Percentiles rank a stretch among this genome's conserved stretches.
These are phyloP conservation scores for Drosophila rufa DNA, from an alignment of 1,140 invertebrate species.

Conservation along the genomic window DNA sequence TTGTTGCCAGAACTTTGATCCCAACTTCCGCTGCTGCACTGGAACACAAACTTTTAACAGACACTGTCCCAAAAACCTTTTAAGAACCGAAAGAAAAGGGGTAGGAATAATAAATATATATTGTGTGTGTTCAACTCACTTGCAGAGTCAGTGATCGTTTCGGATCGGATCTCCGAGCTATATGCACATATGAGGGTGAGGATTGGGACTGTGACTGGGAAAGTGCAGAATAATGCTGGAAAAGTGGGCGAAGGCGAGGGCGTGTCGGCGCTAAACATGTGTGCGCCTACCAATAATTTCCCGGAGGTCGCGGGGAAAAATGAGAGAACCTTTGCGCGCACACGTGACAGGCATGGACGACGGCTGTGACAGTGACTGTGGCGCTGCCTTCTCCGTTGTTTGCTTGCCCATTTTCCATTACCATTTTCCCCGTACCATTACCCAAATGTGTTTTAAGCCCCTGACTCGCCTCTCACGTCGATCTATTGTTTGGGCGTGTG, in stretches of 20 bases:
- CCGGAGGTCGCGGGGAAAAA: conserved; percentile 43
- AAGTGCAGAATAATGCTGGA: conserved; percentile 16
- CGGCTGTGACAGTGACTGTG: conserved; percentile 4
- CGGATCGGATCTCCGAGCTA: background rate
- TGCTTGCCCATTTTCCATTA: conserved; percentile 48
- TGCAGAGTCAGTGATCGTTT: conserved; percentile 45
- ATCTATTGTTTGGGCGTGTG: conserved; percentile 36
- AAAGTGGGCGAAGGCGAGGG: conserved; percentile 42
- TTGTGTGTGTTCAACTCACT: conserved; percentile 44
- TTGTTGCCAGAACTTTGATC: conserved; percentile 10
- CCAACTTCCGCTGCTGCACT: conserved; percentile 12
- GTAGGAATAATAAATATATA: conserved; percentile 5
- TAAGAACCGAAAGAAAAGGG: conserved; percentile 21
- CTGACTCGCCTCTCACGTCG: conserved; percentile 3
- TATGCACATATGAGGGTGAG: conserved; percentile 15
- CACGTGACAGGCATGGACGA: conserved; percentile 61
- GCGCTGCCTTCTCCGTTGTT: conserved; percentile 31
- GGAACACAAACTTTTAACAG: conserved; percentile 4
- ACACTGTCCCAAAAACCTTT: conserved; percentile 20
- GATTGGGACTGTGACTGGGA: conserved; percentile 8
- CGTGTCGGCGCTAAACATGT: conserved; percentile 82
- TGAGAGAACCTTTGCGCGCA: conserved; percentile 59
- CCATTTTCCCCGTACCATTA: conserved; percentile 28
- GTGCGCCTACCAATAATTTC: conserved; percentile 64
- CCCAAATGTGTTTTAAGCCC: conserved; percentile 36